phyloP scores from a whole-genome alignment of 1,140 invertebrate species.

The Aphaenogaster floridana region DNA sequence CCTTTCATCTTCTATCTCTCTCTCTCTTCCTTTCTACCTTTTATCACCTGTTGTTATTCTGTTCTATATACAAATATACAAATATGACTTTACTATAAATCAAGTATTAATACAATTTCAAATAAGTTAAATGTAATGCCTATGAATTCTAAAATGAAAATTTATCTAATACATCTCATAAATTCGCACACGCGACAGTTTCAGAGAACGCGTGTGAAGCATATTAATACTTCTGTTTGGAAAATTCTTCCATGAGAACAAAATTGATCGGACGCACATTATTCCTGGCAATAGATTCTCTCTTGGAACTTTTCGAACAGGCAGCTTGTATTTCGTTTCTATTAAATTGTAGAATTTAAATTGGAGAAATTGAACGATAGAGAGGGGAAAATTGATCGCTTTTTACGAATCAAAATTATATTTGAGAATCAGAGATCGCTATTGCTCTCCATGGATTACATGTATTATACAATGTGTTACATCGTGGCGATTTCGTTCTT shows the following conservation, averaged over 20 bases:
- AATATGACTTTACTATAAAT: neutral
- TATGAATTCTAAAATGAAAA: neutral
- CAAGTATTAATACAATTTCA: neutral
- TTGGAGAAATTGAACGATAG: neutral
- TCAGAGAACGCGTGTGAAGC: neutral
- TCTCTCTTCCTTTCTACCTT: neutral
- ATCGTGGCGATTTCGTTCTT: slow-evolving; percentile 59
- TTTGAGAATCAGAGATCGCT: slow-evolving; percentile 72
- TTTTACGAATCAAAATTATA: slow-evolving; percentile 76
- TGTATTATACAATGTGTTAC: slow-evolving; percentile 70
- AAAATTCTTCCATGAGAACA: neutral
- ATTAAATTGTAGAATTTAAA: neutral
- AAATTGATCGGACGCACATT: neutral
- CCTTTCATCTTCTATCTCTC: neutral
- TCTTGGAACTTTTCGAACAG: neutral
- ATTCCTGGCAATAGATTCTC: neutral
- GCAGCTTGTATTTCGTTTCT: neutral
- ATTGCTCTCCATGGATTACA: slow-evolving; percentile 69
- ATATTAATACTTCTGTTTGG: neutral
- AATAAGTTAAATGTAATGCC: neutral
- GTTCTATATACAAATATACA: neutral
- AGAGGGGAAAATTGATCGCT: neutral
- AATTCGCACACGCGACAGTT: neutral
- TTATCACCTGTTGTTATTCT: neutral
- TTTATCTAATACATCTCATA: neutral